Evolutionary conservation across 2,888 invertebrate species (phyloP), one percentile per base, ranked within the genome.

Genomic region (Leptura quadrifasciata): DNA sequence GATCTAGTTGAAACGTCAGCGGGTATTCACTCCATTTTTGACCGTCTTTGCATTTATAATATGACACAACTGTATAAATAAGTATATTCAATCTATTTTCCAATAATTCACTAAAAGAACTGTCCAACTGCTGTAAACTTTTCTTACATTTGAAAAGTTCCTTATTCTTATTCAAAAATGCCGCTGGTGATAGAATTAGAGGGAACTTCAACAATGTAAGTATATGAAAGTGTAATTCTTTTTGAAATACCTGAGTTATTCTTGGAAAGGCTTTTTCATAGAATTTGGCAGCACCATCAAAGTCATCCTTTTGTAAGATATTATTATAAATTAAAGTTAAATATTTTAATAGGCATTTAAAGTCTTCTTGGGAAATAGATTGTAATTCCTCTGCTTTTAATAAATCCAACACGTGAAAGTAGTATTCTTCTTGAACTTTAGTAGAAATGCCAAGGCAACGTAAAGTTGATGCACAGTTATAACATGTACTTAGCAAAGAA

Each of bases 171-270:
- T 70, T 64, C 10, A 72, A 24, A 54, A 63, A 47, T 20, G 64
- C 18, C 54, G 80, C 18, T 58, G 80, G 80, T 17, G 75, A 76
- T n/a, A 80, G 52, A 17, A 76, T 18, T 10, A 76, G 63, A 21
- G 76, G 74, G 39, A 74, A 58, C 58, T 60, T 74, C 18, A 82
- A 63, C 17, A 79, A 67, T 54, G 69, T 21, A 74, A 72, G 57
- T 68, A 67, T 68, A 6, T 57, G 35, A 21, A 70, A 6, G 70
- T 74, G 77, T 24, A 76, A 73, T 18, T 71, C n/a, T 18, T 67
- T 67, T 27, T 67, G 57, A 20, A 77, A 76, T 35, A 75, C 52
- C 5, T 68, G 9, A 9, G n/a, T 47, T 5, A 74, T 12, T 63
- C 20, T 21, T 9, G 39, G 52, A 54, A 60, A 70, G 17, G 67